phyloP scores from a whole-genome alignment of 2,888 invertebrate species.

The Malachius bipustulatus region DNA sequence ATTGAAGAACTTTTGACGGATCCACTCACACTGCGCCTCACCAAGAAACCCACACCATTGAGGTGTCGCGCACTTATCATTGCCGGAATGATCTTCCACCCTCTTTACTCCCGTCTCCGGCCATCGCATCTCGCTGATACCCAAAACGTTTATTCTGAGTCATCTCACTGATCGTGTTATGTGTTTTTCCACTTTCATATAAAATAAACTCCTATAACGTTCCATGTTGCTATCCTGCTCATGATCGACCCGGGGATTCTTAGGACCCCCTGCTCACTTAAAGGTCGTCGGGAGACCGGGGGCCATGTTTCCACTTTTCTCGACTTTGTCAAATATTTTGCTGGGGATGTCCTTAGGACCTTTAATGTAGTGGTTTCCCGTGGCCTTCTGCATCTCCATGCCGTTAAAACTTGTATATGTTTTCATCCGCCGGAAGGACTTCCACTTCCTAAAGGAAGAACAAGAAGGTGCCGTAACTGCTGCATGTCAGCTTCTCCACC shows the following conservation, averaged over 20 bases:
- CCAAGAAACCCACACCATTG: background rate
- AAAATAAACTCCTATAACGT: background rate
- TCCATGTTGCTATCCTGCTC: constrained; percentile 2
- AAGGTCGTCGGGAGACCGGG: background rate
- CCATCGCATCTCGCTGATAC: constrained; percentile 1
- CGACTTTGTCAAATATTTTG: background rate
- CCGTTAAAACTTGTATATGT: constrained; percentile 1
- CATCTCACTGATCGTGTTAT: constrained; percentile 2
- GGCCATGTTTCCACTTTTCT: background rate
- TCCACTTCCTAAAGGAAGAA: too few species aligned
- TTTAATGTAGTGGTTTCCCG: constrained; percentile 3
- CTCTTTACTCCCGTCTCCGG: constrained; percentile 1
- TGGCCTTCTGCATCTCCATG: constrained; percentile 3
- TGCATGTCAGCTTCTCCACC: constrained; percentile 2
- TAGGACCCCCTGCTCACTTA: background rate
- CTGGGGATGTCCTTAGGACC: constrained; percentile 2
- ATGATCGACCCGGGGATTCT: constrained; percentile 2
- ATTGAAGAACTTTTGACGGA: background rate
- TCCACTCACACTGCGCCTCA: constrained; percentile 3
- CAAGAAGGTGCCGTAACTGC: background rate
- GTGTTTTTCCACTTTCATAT: constrained; percentile 1
- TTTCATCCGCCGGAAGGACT: constrained; percentile 3
- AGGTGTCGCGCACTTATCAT: constrained; percentile 3
- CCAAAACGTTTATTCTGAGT: constrained; percentile 2
- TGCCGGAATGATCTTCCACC: constrained; percentile 3